Base-by-base conservation (phyloP, 1,140 invertebrate genomes). In the Drosophila cardini region DNA sequence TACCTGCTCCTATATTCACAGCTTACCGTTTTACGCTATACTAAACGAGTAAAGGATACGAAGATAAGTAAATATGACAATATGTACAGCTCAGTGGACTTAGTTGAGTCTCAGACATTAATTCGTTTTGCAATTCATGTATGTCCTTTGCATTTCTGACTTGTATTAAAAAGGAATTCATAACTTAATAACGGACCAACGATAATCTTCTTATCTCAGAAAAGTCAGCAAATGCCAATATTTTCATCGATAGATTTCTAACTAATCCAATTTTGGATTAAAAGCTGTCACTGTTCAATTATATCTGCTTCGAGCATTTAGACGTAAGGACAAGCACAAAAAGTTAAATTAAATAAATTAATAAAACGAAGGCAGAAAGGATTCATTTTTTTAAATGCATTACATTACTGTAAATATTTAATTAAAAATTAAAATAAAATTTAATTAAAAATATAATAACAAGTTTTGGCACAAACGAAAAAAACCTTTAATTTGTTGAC, bases 171-270 rank as follows among this genome's bases (percentile, higher is more conserved):
- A 38, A 16, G 55, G 7, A 30, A 67, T 38, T 72, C 36, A 72
- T 52, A 45, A 50, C 63, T 60, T 43, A 26, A 58, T 52, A 67
- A 38, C 11, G 42, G 11, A 53, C 34, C 13, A 42, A 45, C 2
- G 58, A 46, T 70, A 65, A 65, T 72, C 69, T 34, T 57, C 52
- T 72, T 65, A 50, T 43, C 15, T n/a, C 15, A 26, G 10, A 2
- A 2, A 21, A 15, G 21, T 26, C 21, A 26, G 38, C 18, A 21
- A 18, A 26, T 0, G 46, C 38, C 10, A n/a, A n/a, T 15, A 8
- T 4, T 26, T 26, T 26, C 21, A 4, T 4, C 21, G 21, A 26
- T 3, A 26, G 7, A 11, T 11, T 30, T 18, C 4, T 1, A 26
- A 8, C 62, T 36, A 26, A 57, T 57, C 16, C 36, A 30, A 43